Base-by-base conservation (phyloP, 2,113 vertebrate genomes). In the Hyperoodon ampullatus region DNA sequence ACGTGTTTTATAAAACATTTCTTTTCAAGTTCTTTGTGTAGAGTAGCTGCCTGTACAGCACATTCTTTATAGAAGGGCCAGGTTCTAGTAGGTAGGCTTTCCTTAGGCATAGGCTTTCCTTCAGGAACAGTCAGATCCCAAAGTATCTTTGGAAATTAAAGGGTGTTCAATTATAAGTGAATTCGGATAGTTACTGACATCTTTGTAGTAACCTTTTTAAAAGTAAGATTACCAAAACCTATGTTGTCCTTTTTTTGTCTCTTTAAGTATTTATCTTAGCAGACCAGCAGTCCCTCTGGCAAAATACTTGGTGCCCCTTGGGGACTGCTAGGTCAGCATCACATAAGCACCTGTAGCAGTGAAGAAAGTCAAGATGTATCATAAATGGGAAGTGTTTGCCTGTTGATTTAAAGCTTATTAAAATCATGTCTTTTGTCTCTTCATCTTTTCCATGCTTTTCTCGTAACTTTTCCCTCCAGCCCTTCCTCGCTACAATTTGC, bases 131-230 rank as follows among this genome's bases (percentile, higher is more conserved):
- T 90, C 26, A 74, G 53, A 84, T 92, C 71, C 71, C 39, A 1
- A 68, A 88, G 60, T 78, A 75, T 86, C 93, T 90, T 97, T 97
- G 85, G 71, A 97, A 97, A 97, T 53, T 6, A 50, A 97, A 77
- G 70, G 83, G 26, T 95, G 95, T n/a, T 97, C 92, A 68, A 89
- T 90, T 97, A 98, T 97, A 96, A 90, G 60, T 97, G 97, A 96
- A 96, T 97, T 77, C 80, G 88, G 85, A 72, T 96, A 94, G 75
- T 97, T 95, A 88, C 90, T 98, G 97, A 94, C 78, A 96, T 94
- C 61, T 95, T 92, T 97, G 95, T 68, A 97, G 87, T 47, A 96
- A 72, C 84, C 53, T 95, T 98, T 97, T 97, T 35, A 80, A 96
- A 97, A 85, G 66, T 70, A 93, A 94, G 97, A 97, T 96, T 95